These are phyloP conservation scores for Neopipo cinnamomea DNA, from an alignment of 2,113 vertebrate species.

Conservation along the genomic window DNA sequence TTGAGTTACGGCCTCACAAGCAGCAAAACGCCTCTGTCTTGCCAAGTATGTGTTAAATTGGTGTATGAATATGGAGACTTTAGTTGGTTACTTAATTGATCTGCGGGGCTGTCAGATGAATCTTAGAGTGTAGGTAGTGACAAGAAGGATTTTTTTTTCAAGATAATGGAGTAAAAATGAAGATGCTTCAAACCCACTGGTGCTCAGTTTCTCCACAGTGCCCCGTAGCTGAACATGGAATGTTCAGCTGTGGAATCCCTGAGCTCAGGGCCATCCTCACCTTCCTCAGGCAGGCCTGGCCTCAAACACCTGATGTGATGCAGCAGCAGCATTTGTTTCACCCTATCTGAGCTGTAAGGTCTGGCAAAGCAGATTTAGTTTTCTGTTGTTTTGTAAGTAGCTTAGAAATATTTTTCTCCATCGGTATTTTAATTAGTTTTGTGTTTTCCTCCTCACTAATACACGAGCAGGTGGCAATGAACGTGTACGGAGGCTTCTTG, in stretches of 20 bases:
- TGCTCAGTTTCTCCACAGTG: not conserved
- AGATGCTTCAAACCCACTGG: not conserved
- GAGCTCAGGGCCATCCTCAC: too few relatives aligned
- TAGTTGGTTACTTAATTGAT: slow-evolving; percentile 47
- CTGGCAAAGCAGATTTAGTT: not conserved
- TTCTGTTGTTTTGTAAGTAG: not conserved
- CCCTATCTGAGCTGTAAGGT: not conserved
- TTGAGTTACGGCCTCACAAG: slow-evolving; percentile 20
- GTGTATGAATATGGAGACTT: slow-evolving; percentile 21
- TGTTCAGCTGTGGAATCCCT: not conserved
- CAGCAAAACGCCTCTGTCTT: slow-evolving; percentile 27
- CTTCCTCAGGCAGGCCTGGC: not conserved
- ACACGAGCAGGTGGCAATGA: not conserved
- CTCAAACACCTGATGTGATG: not conserved
- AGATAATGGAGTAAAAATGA: not conserved
- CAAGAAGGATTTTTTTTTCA: not conserved
- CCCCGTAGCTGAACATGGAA: not conserved
- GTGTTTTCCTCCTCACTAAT: not conserved
- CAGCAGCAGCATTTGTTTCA: not conserved
- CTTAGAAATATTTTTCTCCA: not conserved
- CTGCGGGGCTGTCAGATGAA: slow-evolving; percentile 22
- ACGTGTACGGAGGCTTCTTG: not conserved
- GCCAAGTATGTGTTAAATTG: slow-evolving; percentile 12
- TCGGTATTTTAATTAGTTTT: not conserved
- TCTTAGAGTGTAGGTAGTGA: not conserved